A percentile compares a stretch with the other conserved stretches of the same genome.
Evolutionary conservation across 2,113 vertebrate species (phyloP).

Genomic region (Phaethornis superciliosus): DNA sequence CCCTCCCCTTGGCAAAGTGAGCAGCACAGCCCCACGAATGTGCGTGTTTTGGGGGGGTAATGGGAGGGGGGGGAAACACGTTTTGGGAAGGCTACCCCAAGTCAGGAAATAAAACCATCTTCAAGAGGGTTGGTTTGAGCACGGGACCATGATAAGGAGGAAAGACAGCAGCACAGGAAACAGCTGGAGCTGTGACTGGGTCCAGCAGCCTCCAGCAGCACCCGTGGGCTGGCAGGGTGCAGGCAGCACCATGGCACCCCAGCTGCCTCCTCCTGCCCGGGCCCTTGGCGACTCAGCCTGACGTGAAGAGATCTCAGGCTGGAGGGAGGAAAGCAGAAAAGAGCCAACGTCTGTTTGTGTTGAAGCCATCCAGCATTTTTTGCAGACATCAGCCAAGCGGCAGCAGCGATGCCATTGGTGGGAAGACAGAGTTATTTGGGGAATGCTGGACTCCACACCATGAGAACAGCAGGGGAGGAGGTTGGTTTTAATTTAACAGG

Average conservation of each 20-base stretch:
- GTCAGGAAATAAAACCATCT: neutral
- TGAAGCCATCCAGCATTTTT: constrained; percentile 46
- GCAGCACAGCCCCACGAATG: accelerated
- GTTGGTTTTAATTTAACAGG: constrained; percentile 73
- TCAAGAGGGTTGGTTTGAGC: neutral
- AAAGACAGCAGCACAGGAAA: neutral
- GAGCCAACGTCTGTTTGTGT: constrained; percentile 22
- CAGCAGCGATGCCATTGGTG: constrained; percentile 61
- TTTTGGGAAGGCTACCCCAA: neutral
- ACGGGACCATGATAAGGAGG: neutral
- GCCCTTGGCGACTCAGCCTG: neutral
- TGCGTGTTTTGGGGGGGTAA: accelerated
- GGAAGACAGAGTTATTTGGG: constrained; percentile 70
- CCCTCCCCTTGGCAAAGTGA: neutral
- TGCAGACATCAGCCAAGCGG: constrained; percentile 51
- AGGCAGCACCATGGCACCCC: neutral
- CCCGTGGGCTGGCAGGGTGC: neutral
- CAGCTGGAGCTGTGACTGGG: neutral
- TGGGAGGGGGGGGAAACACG: accelerated
- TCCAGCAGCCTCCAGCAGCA: accelerated
- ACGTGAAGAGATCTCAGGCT: neutral
- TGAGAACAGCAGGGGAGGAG: constrained; percentile 68
- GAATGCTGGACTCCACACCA: constrained; percentile 71
- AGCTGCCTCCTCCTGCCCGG: neutral
- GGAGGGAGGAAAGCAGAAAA: neutral